A percentile compares a stretch with the other conserved stretches of the same genome.
These are phyloP conservation scores for Aphelinus certus DNA, from an alignment of 1,140 invertebrate species.

Conservation along the genomic window DNA sequence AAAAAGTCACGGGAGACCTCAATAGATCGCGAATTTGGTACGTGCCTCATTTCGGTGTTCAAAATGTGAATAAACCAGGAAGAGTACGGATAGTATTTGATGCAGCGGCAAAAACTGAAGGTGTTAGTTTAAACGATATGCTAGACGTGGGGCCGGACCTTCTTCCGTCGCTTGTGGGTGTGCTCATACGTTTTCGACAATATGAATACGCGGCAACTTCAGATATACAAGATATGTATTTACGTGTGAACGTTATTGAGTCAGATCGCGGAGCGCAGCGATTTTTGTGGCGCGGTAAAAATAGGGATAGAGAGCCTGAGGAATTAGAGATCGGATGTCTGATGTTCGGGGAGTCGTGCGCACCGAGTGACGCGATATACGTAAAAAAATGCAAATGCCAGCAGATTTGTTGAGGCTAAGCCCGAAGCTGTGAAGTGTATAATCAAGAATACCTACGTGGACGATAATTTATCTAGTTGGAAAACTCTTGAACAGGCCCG, in stretches of 20 bases:
- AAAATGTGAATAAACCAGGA: conserved; percentile 43
- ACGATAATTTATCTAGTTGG: conserved; percentile 33
- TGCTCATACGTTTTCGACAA: conserved; percentile 51
- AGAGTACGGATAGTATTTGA: conserved; percentile 48
- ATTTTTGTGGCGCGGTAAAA: conserved; percentile 47
- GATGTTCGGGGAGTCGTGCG: conserved; percentile 52
- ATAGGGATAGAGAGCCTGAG: conserved; percentile 27
- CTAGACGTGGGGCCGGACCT: conserved; percentile 50
- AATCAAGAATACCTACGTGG: conserved; percentile 16
- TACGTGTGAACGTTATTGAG: conserved; percentile 44
- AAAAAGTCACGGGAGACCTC: not conserved
- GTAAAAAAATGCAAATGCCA: conserved; percentile 32
- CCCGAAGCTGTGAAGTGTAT: conserved; percentile 13
- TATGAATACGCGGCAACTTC: conserved; percentile 43
- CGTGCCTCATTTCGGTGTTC: conserved; percentile 48
- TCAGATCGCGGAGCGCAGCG: conserved; percentile 45
- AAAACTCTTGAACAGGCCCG: conserved; percentile 16
- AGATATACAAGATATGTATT: conserved; percentile 58
- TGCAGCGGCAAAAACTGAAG: conserved; percentile 39
- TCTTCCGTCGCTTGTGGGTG: conserved; percentile 41
- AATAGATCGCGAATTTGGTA: conserved; percentile 27
- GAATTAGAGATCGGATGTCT: conserved; percentile 49
- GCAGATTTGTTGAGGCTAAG: not conserved
- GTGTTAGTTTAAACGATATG: conserved; percentile 45
- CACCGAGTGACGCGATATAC: conserved; percentile 48